These are phyloP conservation scores for Gymnopithys bicolor DNA, from an alignment of 2,797 vertebrate species.

Conservation along the genomic window DNA sequence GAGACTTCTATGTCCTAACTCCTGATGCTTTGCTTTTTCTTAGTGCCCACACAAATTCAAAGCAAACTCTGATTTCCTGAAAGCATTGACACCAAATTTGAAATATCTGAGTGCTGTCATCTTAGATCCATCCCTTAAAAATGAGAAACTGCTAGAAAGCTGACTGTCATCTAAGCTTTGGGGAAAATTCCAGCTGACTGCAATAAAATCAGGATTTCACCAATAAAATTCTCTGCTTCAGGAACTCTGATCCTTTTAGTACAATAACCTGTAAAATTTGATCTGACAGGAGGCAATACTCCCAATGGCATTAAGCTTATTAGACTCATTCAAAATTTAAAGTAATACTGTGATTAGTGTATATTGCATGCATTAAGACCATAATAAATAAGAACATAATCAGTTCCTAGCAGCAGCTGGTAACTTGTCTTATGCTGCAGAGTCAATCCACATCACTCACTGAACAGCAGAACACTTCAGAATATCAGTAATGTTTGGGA, in stretches of 20 bases:
- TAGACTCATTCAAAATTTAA: constrained; percentile 4
- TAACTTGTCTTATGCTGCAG: neutral
- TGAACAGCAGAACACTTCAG: neutral
- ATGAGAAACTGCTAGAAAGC: neutral
- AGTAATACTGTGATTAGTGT: constrained; percentile 24
- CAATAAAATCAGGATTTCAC: constrained; percentile 8
- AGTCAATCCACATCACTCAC: neutral
- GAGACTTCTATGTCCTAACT: neutral
- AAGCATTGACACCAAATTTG: neutral
- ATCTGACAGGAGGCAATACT: neutral
- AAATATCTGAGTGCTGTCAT: neutral
- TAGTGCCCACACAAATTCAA: neutral
- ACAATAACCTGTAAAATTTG: constrained; percentile 19
- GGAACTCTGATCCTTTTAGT: neutral
- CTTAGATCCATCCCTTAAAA: neutral
- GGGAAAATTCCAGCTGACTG: neutral
- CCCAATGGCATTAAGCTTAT: constrained; percentile 6
- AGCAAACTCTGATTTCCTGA: neutral
- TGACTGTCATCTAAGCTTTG: neutral
- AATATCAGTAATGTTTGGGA: neutral
- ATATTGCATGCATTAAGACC: neutral
- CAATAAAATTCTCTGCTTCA: neutral
- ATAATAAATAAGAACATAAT: constrained; percentile 9
- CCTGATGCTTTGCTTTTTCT: neutral
- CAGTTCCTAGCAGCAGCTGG: constrained; percentile 12